Evolutionary conservation across 1,140 invertebrate species (phyloP), one percentile per base, ranked within the genome.

Genomic region (Hyles vespertilio): DNA sequence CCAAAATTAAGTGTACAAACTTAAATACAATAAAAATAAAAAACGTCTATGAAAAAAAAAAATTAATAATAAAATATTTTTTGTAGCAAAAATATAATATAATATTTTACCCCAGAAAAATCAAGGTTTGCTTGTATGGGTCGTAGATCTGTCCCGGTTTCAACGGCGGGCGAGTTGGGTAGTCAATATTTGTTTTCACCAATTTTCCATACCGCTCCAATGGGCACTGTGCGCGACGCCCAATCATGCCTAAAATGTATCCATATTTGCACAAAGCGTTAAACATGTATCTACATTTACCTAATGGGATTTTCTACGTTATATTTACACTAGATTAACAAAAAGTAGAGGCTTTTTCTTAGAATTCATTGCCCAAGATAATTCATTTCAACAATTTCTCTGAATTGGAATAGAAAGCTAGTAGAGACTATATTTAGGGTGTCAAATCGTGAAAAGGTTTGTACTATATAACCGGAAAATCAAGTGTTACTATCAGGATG

Each of bases 41-140:
- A 22, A 8, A 40, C 60, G 36, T 22, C 46, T 11, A 45, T 52
- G 8, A 10, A 51, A 51, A 51, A 7, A 22, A 22, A 22, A 1
- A 22, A 1, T 22, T 1, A 22, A 1, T 22, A 51, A n/a, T 36
- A 45, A n/a, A 22, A 46, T 43, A 32, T 47, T 47, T 1, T 0
- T 2, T 11, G 32, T 53, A 32, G 33, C 33, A 51, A 34, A 51
- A 1, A 1, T 51, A 32, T 40, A 36, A 12, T 5, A n/a, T 44
- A 22, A 11, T 43, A 22, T 1, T 11, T 55, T 22, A 86, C 85
- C 85, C 85, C 52, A 88, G 70, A 52, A 88, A 88, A 12, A 88
- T 70, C 59, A 85, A 67, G 8, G 85, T 88, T 56, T 88, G 85
- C 57, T 88, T 85, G 67, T 81, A 88, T 7, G 85, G 83, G 50